Evolutionary conservation across 2,888 invertebrate genomes (phyloP).

Genomic region (Zygaena filipendulae): DNA sequence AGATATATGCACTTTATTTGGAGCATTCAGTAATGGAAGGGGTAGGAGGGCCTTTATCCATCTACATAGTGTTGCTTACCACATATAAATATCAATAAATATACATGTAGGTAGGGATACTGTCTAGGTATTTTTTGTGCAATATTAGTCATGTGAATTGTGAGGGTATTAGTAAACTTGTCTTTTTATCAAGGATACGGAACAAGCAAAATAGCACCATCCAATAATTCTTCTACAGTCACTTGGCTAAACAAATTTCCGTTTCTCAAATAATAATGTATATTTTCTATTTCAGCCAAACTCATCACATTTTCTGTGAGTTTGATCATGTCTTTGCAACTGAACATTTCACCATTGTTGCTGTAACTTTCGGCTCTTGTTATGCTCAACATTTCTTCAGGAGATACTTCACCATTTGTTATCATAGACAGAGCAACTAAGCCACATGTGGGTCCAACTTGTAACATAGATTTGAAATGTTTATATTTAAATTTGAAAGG

Average conservation of each 20-base stretch:
- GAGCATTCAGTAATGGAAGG: too few relatives aligned
- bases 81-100: too few relatives aligned
- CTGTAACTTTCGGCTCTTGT: constrained; percentile 76
- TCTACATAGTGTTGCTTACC: too few relatives aligned
- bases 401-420: constrained; percentile 66
- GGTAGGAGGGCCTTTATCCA: too few relatives aligned
- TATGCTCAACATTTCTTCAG: constrained; percentile 67
- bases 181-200: constrained; percentile 74
- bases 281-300: constrained; percentile 41
- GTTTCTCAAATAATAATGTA: constrained; percentile 40
- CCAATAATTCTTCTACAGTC: constrained; percentile 59
- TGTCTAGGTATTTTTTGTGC: too few relatives aligned
- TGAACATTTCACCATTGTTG: constrained; percentile 91
- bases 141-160: too few relatives aligned
- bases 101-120: too few relatives aligned
- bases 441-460: constrained; percentile 84
- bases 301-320: constrained; percentile 68
- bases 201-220: constrained; percentile 69
- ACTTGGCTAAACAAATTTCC: constrained; percentile 56
- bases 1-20: too few relatives aligned
- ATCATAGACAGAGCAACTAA: constrained; percentile 88
- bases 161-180: too few relatives aligned
- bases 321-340: constrained; percentile 75
- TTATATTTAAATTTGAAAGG: constrained; percentile 61
- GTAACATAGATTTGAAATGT: constrained; percentile 42